Base-by-base conservation (phyloP, 92 coral and sea anemone species). In the Epizoanthus ramosus region DNA sequence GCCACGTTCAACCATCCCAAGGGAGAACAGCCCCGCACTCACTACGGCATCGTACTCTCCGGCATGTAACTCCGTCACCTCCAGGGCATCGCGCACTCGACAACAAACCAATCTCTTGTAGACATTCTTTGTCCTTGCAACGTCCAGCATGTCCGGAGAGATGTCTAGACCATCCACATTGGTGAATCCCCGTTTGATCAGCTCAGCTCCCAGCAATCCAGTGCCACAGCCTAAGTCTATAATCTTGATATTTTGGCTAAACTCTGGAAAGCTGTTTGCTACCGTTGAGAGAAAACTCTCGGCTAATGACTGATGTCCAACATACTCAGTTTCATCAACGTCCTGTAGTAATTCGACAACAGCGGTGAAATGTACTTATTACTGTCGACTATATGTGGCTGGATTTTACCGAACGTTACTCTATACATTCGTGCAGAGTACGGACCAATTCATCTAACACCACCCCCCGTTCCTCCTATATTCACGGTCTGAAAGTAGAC, bases 31-130 rank as follows among this genome's bases (percentile, higher is more conserved):
- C 15, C 54, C 54, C 14, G 12, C 64, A 59, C 64, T 59, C 64
- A 59, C 64, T 59, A 59, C 64, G 25, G 64, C 64, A 21, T 59
- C 64, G 64, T 59, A 59, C 24, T 59, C 64, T 59, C 64, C 64
- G 64, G 22, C 8, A 59, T 59, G 64, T n/a, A 59, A 59, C 8
- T n/a, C 64, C 2, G 6, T 18, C 24, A 2, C 8, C 14, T 50
- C 24, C 64, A 59, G 24, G 10, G 64, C 64, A 59, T 59, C 64
- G 64, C 64, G 64, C 12, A 59, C 64, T 8, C 64, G 21, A 21
- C 64, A 59, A 21, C 22, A 59, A 21, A 59, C 2, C 64, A 59
- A 21, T 59, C 64, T 59, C 24, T 59, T 16, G 64, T 59, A 59
- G 25, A 59, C 10, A 50, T 50, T 6, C 54, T 12, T 50, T 10